Evolutionary conservation across 2,797 vertebrate genomes (phyloP), one percentile per base, ranked within the genome.

Genomic region (Oryzias dopingdopingensis): DNA sequence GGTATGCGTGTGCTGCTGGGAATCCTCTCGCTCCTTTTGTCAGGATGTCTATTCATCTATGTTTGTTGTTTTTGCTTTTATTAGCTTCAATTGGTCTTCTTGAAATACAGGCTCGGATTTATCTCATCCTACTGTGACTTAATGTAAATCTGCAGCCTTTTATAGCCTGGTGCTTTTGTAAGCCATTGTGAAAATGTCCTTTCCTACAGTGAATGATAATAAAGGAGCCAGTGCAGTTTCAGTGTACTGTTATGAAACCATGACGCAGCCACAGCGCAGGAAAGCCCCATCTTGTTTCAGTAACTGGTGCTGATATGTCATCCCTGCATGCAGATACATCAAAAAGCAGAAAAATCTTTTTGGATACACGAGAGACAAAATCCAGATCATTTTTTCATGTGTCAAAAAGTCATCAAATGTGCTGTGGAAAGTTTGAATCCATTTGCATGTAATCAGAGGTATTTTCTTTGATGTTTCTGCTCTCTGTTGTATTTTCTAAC

Each of bases 81-180:
- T 70, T 6, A 15, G 1, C 15, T 37, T 59, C 32, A 42, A 57
- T 72, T 72, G 37, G 58, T 67, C 16, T 42, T 55, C 16, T 15
- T 23, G 50, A 41, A 13, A 32, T 3, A 12, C 15, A 44, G 24
- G 17, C 52, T n/a, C 29, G 40, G 47, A n/a, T 37, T 68, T 57
- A 23, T 64, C 53, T 71, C 18, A 2, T 62, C 52, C 47, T 43
- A 45, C 43, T 51, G 3, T 1, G 5, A 57, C 49, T 50, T 60
- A 67, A 77, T 64, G 7, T 66, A 70, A 79, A 73, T 72, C 49
- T 15, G 37, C 18, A 56, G 67, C 59, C 74, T 71, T 65, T 78
- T 56, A 52, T 50, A 47, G 42, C 55, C 46, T 0, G 0, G 29
- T 18, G 46, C 49, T 63, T 67, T 67, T 56, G 45, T 6, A 79